These are phyloP conservation scores for Sialia sialis DNA, from an alignment of 2,113 vertebrate species.

Conservation along the genomic window DNA sequence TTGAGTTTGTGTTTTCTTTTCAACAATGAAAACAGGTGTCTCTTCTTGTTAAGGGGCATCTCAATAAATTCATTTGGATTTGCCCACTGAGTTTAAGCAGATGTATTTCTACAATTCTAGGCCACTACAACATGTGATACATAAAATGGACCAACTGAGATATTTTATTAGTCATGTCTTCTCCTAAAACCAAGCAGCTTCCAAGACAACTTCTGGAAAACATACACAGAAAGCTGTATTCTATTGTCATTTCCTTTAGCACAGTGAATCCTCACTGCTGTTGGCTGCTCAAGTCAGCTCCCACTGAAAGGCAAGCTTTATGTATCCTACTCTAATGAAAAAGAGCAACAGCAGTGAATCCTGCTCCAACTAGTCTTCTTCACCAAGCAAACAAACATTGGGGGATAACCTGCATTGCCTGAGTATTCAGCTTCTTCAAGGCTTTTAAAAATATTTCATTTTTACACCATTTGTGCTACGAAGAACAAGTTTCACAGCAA, in stretches of 20 bases:
- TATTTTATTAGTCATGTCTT: neutral
- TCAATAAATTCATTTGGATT: neutral
- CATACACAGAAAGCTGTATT: neutral
- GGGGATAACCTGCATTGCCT: neutral
- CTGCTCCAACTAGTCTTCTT: neutral
- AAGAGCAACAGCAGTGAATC: neutral
- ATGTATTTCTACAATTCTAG: neutral
- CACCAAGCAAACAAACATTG: neutral
- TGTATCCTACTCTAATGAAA: neutral
- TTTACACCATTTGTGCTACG: neutral
- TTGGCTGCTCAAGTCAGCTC: neutral
- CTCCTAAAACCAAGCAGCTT: neutral
- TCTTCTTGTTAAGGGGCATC: neutral
- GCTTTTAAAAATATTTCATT: neutral
- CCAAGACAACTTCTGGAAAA: neutral
- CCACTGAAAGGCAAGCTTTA: neutral
- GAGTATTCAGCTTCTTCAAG: neutral
- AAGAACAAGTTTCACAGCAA: neutral
- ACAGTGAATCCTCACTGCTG: neutral
- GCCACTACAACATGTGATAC: fast-evolving
- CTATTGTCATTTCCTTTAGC: neutral
- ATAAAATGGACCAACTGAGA: neutral
- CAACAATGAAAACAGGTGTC: neutral
- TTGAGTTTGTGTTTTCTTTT: neutral
- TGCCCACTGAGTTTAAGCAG: neutral